Evolutionary conservation across 2,113 vertebrate genomes (phyloP).

Genomic region (Tor tambroides): DNA sequence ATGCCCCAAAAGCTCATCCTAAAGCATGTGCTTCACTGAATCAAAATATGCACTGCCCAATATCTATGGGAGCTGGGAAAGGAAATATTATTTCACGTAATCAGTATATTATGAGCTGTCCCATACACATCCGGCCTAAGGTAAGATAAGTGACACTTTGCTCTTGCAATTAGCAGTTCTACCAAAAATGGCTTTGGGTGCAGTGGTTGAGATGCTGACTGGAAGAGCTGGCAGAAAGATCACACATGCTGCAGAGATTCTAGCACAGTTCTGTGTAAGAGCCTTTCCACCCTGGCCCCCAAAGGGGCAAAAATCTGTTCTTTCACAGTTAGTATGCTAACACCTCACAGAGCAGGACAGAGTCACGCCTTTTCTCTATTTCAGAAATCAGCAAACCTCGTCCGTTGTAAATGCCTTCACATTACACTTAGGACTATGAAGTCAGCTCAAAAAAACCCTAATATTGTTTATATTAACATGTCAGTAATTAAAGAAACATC

Average conservation of each 20-base stretch:
- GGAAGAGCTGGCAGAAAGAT: not conserved
- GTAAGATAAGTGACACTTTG: not conserved
- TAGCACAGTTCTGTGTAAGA: slow-evolving; percentile 48
- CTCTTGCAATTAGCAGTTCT: not conserved
- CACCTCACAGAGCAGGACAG: not conserved
- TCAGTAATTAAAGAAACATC: not conserved
- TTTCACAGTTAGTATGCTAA: slow-evolving; percentile 24
- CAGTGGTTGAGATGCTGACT: not conserved
- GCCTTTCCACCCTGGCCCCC: slow-evolving; percentile 41
- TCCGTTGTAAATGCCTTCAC: not conserved
- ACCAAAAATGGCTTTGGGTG: not conserved
- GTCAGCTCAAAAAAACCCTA: not conserved
- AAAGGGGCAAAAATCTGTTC: slow-evolving; percentile 63
- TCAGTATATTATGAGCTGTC: too few relatives aligned
- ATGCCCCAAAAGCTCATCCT: not conserved
- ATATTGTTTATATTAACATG: not conserved
- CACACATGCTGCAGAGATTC: slow-evolving; percentile 18
- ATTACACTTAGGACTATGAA: not conserved
- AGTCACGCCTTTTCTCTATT: not conserved
- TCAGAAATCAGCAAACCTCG: not conserved
- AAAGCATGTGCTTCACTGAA: not conserved
- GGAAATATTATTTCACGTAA: not conserved
- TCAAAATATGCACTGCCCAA: not conserved
- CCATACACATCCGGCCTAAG: not conserved
- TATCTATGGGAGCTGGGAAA: not conserved